phyloP scores from a whole-genome alignment of 2,888 invertebrate genomes.

The Drosophila leonis region DNA sequence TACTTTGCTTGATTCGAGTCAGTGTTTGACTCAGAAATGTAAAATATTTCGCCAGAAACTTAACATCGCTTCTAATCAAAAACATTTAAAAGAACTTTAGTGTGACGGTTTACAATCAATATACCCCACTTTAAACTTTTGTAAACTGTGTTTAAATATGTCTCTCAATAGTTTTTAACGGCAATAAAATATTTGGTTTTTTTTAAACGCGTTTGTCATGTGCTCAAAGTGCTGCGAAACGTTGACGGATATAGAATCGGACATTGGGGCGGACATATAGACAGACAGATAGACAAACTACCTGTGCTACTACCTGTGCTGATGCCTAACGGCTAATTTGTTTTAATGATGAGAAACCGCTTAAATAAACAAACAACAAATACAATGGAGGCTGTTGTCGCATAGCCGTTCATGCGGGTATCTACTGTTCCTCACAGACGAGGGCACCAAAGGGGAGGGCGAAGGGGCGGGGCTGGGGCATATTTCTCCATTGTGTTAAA shows the following conservation, averaged over 20 bases:
- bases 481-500: constrained; percentile 57
- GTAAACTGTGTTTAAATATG: constrained; percentile 4
- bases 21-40: background rate
- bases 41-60: background rate
- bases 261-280: constrained; percentile 13
- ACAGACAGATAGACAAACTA: background rate
- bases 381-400: constrained; percentile 52
- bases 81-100: background rate
- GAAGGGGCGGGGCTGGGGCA: background rate
- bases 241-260: constrained; percentile 27
- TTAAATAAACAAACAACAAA: constrained; percentile 63
- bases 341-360: constrained; percentile 81
- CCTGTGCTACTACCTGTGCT: constrained; percentile 35
- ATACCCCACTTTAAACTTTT: background rate
- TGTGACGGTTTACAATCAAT: too few relatives aligned
- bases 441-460: background rate
- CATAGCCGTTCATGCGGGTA: constrained; percentile 41
- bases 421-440: constrained; percentile 16
- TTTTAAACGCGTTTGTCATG: constrained; percentile 32
- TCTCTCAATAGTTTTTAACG: constrained; percentile 51
- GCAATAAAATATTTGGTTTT: constrained; percentile 11
- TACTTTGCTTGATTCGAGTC: background rate
- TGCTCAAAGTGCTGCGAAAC: constrained; percentile 31
- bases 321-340: constrained; percentile 77
- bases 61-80: background rate